phyloP scores from a whole-genome alignment of 2,113 vertebrate genomes.

The Gorilla gorilla region DNA sequence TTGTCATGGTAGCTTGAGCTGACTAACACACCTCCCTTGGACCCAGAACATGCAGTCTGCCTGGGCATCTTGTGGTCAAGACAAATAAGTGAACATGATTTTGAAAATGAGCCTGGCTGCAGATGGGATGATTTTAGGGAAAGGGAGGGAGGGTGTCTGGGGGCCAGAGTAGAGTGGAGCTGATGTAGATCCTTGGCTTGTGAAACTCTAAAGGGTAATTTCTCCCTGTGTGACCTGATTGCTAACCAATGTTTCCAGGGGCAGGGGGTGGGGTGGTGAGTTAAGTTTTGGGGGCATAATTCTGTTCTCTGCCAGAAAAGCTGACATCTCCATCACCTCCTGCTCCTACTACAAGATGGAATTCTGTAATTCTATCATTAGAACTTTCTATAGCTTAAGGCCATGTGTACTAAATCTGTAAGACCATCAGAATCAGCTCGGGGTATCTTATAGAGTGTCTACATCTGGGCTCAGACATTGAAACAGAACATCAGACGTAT shows the following conservation, averaged over 20 bases:
- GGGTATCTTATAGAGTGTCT: neutral
- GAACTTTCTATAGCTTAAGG: neutral
- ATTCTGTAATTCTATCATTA: neutral
- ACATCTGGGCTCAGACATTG: rapidly evolving
- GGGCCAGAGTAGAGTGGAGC: too few species aligned
- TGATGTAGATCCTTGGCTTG: neutral
- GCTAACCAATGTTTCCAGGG: neutral
- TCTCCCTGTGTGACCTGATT: neutral
- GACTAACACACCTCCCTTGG: too few species aligned
- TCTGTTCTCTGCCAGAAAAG: neutral
- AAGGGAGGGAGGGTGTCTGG: neutral
- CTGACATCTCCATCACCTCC: neutral
- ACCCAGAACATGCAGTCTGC: neutral
- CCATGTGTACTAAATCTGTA: neutral
- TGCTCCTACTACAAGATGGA: neutral
- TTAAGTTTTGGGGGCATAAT: neutral
- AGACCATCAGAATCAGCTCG: neutral
- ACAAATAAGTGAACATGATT: neutral
- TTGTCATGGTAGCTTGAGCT: neutral
- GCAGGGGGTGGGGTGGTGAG: rapidly evolving
- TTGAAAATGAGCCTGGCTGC: neutral
- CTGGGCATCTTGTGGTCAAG: neutral
- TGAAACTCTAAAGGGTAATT: neutral
- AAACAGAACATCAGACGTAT: neutral
- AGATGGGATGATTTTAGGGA: neutral